These are phyloP conservation scores for Mactra quadrangularis DNA, from an alignment of 1,140 invertebrate species.

Conservation along the genomic window DNA sequence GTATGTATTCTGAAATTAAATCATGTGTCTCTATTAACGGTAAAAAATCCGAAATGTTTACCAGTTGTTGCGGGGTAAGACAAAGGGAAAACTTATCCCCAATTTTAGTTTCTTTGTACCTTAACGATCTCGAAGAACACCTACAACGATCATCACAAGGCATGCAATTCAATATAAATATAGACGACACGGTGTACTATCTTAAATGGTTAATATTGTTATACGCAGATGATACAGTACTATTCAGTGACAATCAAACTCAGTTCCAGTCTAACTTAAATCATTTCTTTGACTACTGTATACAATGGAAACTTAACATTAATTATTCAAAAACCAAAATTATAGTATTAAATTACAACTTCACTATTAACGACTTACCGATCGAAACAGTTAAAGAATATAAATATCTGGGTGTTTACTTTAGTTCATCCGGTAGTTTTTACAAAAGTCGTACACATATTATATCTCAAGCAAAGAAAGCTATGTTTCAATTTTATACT, in stretches of 20 bases:
- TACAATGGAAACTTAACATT: too few species aligned
- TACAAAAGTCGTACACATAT: background rate
- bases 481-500: background rate
- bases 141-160: background rate
- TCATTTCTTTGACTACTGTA: too few species aligned
- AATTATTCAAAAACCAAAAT: too few species aligned
- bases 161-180: background rate
- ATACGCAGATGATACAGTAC: slow-evolving; percentile 29
- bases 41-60: slow-evolving; percentile 2
- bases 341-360: background rate
- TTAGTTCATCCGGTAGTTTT: background rate
- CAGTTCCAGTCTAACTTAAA: background rate
- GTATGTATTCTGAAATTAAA: slow-evolving; percentile 27
- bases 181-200: background rate
- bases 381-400: slow-evolving; percentile 9
- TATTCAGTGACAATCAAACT: background rate
- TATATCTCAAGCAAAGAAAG: slow-evolving; percentile 1
- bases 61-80: background rate
- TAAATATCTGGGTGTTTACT: slow-evolving; percentile 5
- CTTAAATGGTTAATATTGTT: slow-evolving; percentile 1
- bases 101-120: slow-evolving; percentile 3
- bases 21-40: background rate
- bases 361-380: background rate
- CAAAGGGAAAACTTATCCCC: slow-evolving; percentile 10
- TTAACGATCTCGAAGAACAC: slow-evolving; percentile 15